phyloP scores from a whole-genome alignment of 2,888 invertebrate species.

The Rhorus exstirpatorius region DNA sequence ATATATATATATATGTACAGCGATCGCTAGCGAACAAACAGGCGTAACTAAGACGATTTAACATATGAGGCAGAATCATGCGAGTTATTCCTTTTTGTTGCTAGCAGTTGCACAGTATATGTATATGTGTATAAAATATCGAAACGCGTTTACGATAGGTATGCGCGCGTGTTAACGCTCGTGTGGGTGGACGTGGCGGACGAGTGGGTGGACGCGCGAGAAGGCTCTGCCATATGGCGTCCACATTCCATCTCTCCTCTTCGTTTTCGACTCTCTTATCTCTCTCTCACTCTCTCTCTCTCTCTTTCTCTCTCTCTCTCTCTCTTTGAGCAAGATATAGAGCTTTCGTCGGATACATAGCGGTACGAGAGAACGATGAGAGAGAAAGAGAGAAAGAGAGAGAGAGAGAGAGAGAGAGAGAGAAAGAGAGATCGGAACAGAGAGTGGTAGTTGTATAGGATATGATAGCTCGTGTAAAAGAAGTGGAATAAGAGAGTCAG shows the following conservation, averaged over 20 bases:
- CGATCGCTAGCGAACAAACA: no score
- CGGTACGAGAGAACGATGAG: conserved; percentile 39
- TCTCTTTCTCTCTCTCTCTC: conserved; percentile 22
- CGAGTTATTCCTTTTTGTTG: neutral
- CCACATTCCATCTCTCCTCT: conserved; percentile 81
- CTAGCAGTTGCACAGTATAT: neutral
- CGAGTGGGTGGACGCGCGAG: conserved; percentile 78
- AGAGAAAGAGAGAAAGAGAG: conserved; percentile 29
- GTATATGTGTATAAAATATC: neutral
- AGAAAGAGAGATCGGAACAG: conserved; percentile 67
- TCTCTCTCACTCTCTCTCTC: conserved; percentile 25
- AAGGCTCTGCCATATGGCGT: conserved; percentile 84
- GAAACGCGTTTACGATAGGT: conserved; percentile 59
- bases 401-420: conserved; percentile 62
- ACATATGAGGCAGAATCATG: no score
- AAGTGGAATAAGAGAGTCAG: conserved; percentile 67
- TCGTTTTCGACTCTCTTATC: conserved; percentile 43
- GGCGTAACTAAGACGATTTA: no score
- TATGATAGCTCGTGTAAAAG: conserved; percentile 13
- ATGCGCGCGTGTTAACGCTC: conserved; percentile 68
- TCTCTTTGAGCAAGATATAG: conserved; percentile 11
- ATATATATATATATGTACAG: no score
- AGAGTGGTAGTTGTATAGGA: conserved; percentile 62
- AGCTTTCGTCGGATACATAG: conserved; percentile 24
- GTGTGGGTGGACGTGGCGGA: conserved; percentile 71